Evolutionary conservation across 2,797 vertebrate species (phyloP), one percentile per base, ranked within the genome.

Genomic region (Acrocephalus scirpaceus): DNA sequence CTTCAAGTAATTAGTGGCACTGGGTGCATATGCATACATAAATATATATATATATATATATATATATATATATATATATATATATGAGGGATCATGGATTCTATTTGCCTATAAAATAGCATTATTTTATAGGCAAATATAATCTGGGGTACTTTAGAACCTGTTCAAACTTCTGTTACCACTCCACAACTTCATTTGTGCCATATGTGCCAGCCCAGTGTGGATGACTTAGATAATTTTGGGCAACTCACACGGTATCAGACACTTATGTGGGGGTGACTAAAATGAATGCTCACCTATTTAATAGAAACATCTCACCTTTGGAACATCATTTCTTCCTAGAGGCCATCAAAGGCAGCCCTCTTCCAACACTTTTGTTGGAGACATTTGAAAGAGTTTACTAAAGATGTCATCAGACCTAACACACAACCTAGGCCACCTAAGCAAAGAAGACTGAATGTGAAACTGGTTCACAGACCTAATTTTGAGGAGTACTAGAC

Each of bases 201-300:
- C 65, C 34, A 38, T 34, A 66, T 7, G 4, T 70, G 40, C 16
- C 26, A 44, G 5, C 11, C 10, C 2, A 3, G 2, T 13, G 21
- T 54, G n/a, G 21, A 80, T 2, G 6, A 30, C 25, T 65, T 60
- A 21, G 16, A 34, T 26, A 66, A 27, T 54, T 73, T 12, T 12
- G 20, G 42, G 34, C 25, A 65, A 51, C 34, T 90, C 11, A 61
- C 3, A 32, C 25, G 4, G 4, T 25, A 53, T 47, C 45, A 72
- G 9, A 64, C 7, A n/a, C 5, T 64, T 53, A 23, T 2, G 6
- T 7, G 6, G 7, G 10, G 5, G 7, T 3, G 53, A n/a, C 16
- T 40, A 76, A 66, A 50, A 3, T 16, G 38, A 38, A 70, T 25
- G 7, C 2, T 61, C 9, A 34, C 42, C 23, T 60, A 15, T 13